Percentiles rank a stretch among this genome's conserved stretches.
These are phyloP conservation scores for Micromys minutus DNA, from an alignment of 2,113 vertebrate species.

Conservation along the genomic window DNA sequence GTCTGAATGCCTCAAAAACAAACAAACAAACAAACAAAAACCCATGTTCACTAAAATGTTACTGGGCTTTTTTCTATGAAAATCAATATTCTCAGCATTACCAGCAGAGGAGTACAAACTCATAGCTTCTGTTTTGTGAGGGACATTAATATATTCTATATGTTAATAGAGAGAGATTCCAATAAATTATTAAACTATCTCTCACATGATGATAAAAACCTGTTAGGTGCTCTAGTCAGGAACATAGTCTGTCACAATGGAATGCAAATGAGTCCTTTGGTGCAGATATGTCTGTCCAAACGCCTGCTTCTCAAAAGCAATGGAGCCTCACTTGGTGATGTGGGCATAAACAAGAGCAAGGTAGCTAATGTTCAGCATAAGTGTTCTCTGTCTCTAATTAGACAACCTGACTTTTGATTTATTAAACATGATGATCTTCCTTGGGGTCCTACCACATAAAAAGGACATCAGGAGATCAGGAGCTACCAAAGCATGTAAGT, in stretches of 20 bases:
- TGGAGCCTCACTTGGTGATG: fast-evolving
- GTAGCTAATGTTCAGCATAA: neutral
- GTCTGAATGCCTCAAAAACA: too few species aligned
- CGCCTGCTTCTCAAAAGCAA: neutral
- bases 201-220: neutral
- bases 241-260: neutral
- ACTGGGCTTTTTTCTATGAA: neutral
- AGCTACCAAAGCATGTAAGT: neutral
- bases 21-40: neutral
- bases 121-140: neutral
- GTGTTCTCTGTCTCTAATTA: neutral
- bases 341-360: neutral
- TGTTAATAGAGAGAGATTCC: neutral
- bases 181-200: neutral
- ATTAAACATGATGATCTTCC: neutral
- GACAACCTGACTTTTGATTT: neutral
- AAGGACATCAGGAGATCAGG: neutral
- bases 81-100: neutral
- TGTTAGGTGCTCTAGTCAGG: neutral
- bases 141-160: too few species aligned
- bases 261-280: neutral
- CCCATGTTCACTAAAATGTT: neutral
- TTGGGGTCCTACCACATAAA: neutral
- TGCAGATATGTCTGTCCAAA: neutral
- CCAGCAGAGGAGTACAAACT: neutral